phyloP scores from a whole-genome alignment of 2,888 invertebrate species.

The Drosophila nr. fundita region DNA sequence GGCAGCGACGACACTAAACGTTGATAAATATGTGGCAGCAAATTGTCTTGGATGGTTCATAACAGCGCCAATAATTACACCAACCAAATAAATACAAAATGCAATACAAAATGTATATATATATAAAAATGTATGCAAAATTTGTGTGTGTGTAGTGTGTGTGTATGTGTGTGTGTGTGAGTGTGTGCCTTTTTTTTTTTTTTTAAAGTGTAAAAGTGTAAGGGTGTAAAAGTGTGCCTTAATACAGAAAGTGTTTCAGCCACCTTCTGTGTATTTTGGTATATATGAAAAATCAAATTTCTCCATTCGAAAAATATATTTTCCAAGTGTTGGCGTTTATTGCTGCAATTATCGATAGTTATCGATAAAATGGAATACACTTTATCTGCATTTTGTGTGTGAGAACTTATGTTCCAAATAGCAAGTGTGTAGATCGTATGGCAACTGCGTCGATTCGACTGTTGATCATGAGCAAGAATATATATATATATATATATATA shows the following conservation, averaged over 20 bases:
- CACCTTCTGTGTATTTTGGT: background rate
- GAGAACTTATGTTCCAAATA: background rate
- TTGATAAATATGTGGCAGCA: constrained; percentile 50
- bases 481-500: background rate
- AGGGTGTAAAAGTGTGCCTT: too few species aligned
- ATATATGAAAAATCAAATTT: background rate
- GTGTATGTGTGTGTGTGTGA: background rate
- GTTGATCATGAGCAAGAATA: background rate
- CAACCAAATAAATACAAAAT: background rate
- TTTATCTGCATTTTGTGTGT: background rate
- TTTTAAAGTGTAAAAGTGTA: too few species aligned
- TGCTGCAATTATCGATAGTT: background rate
- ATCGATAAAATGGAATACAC: background rate
- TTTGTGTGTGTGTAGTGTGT: background rate
- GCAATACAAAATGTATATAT: background rate
- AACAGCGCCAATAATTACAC: constrained; percentile 12
- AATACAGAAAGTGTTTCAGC: background rate
- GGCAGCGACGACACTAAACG: constrained; percentile 26
- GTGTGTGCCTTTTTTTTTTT: too few species aligned
- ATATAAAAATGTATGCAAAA: background rate
- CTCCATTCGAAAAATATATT: background rate
- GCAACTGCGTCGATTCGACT: background rate
- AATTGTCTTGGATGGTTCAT: constrained; percentile 38
- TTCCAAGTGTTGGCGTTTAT: too few species aligned
- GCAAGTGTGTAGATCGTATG: background rate